phyloP scores from a whole-genome alignment of 2,113 vertebrate species.

The Bufo gargarizans region DNA sequence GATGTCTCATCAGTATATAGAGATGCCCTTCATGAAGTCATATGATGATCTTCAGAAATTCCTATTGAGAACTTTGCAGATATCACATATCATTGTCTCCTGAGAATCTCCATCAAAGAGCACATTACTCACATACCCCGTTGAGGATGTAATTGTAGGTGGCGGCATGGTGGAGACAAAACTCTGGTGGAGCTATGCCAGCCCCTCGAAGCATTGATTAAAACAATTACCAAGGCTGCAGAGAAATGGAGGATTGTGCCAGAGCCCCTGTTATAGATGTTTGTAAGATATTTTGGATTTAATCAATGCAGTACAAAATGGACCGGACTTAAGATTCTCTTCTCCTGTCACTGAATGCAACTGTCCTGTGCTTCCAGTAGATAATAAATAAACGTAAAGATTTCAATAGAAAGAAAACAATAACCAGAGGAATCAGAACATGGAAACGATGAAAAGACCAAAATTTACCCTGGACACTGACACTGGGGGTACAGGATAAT shows the following conservation, averaged over 20 bases:
- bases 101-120: neutral
- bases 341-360: too few relatives aligned
- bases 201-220: constrained; percentile 47
- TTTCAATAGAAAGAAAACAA: neutral
- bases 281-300: constrained; percentile 54
- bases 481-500: neutral
- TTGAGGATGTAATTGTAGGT: constrained; percentile 44
- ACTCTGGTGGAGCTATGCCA: constrained; percentile 8
- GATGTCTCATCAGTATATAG: neutral
- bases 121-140: neutral
- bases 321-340: neutral
- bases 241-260: constrained; percentile 25
- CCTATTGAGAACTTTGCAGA: neutral
- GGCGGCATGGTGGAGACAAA: constrained; percentile 34
- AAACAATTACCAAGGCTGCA: constrained; percentile 43
- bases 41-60: neutral
- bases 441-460: neutral
- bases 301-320: constrained; percentile 33
- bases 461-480: neutral
- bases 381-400: neutral
- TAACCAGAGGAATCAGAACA: neutral
- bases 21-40: neutral
- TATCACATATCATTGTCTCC: neutral
- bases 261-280: constrained; percentile 34
- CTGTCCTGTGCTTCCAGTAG: too few relatives aligned